Evolutionary conservation across 1,140 invertebrate genomes (phyloP).

Genomic region (Drosophila nikananu): DNA sequence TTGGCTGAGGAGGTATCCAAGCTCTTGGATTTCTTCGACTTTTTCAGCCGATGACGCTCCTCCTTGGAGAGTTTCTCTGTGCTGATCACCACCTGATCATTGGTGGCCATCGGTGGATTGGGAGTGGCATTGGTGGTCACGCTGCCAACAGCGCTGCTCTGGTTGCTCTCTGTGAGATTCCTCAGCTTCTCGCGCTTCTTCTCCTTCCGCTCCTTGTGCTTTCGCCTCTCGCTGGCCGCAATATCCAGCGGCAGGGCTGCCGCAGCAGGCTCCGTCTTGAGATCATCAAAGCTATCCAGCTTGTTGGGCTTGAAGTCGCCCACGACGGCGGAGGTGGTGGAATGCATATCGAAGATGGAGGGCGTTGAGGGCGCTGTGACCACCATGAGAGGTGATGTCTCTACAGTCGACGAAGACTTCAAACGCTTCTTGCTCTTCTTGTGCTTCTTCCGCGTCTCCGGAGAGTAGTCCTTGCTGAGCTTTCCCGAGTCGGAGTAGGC

Average conservation of each 20-base stretch:
- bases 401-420: conserved; percentile 87
- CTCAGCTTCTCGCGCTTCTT: conserved; percentile 90
- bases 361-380: conserved; percentile 15
- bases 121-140: conserved; percentile 28
- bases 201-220: conserved; percentile 87
- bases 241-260: conserved; percentile 1
- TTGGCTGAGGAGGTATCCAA: conserved; percentile 50
- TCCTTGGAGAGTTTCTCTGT: conserved; percentile 86
- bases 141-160: neutral
- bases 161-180: conserved; percentile 62
- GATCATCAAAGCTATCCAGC: conserved; percentile 62
- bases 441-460: conserved; percentile 90
- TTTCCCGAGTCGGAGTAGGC: conserved; percentile 36
- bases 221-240: conserved; percentile 56
- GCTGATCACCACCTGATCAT: neutral
- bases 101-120: neutral
- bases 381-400: conserved; percentile 22
- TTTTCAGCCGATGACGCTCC: conserved; percentile 85
- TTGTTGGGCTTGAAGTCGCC: conserved; percentile 60
- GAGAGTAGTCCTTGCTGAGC: conserved; percentile 66
- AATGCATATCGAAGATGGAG: conserved; percentile 60
- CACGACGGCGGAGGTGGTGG: neutral
- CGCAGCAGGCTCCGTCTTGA: conserved; percentile 45
- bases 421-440: conserved; percentile 93
- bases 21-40: conserved; percentile 87